Base-by-base conservation (phyloP, 2,888 invertebrate genomes). In the Geotrupes spiniger region DNA sequence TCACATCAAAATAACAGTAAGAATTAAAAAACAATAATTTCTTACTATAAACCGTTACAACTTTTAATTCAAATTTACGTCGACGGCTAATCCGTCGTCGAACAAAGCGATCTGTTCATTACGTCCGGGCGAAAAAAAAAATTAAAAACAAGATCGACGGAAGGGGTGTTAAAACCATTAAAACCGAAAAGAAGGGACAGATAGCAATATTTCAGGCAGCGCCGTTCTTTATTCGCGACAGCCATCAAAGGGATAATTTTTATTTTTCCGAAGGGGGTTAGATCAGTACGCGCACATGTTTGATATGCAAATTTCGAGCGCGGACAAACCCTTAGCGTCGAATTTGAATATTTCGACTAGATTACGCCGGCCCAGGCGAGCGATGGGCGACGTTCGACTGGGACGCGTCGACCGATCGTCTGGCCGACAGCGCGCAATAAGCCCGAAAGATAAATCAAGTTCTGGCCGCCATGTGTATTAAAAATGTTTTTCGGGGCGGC, bases 291-390 rank as follows among this genome's bases (percentile, higher is more conserved):
- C 60, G 52, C 60, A 60, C 58, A 60, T 60, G 60, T 52, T 51
- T 49, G 53, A 56, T 60, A 60, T 60, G 60, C 60, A 60, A 60
- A 60, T 60, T 55, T 51, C 40, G 42, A 41, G 48, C 45, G 42
- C 50, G 46, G 49, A 40, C 49, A 51, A 53, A 58, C 56, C 60
- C 60, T 55, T 56, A 53, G 44, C 49, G 48, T 45, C 51, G 50
- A 60, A 60, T 60, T 60, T 60, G 52, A 60, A 60, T 60, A 58
- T 59, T 57, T 59, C 52, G 57, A 56, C 53, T 51, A 49, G 52
- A 57, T 55, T 52, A 47, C 27, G 50, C 48, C 40, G 37, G 54
- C 9, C 46, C 60, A 52, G 27, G 36, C 38, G 33, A 45, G 37
- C 36, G 11, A 26, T 11, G 36, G 28, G 11, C 10, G 10, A 16